A percentile compares a stretch with the other conserved stretches of the same genome.
Conservation (phyloP, 2,113 vertebrate genomes). For the Riparia riparia region DNA sequence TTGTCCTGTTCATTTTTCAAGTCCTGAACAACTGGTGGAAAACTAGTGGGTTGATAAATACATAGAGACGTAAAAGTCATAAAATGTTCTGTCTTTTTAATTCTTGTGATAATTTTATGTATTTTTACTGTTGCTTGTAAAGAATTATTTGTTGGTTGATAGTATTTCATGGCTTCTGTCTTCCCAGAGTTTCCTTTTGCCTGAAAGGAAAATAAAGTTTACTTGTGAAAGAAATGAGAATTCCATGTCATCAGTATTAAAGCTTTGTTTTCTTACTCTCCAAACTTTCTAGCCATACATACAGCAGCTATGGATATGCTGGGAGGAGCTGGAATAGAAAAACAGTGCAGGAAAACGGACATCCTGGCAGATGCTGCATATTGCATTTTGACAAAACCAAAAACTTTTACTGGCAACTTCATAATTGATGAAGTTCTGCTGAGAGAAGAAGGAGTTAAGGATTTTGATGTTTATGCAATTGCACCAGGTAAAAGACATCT, state of each 20-base stretch:
- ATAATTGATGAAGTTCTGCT: constrained; percentile 91
- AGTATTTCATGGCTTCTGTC: not conserved
- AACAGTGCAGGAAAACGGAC: constrained; percentile 91
- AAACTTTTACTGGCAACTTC: constrained; percentile 91
- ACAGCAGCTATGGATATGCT: constrained; percentile 96
- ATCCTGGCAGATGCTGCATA: constrained; percentile 97
- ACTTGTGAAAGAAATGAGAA: not conserved
- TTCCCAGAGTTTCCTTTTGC: not conserved
- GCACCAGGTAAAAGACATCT: constrained; percentile 82
- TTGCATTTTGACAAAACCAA: constrained; percentile 85
- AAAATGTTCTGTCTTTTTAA: not conserved
- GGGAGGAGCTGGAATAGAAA: constrained; percentile 84
- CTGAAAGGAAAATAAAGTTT: not conserved
- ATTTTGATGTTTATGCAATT: constrained; percentile 92
- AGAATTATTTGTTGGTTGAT: not conserved
- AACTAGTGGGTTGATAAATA: not conserved
- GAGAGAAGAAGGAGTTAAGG: constrained; percentile 83
- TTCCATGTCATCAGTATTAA: not conserved
- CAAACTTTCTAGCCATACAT: constrained; percentile 84
- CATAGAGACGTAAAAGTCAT: not conserved
- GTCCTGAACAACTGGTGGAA: not conserved
- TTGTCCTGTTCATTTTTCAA: not conserved
- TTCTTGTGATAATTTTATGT: not conserved
- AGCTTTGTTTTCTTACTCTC: not conserved
- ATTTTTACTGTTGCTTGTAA: not conserved